These are phyloP conservation scores for Agapornis canus DNA, from an alignment of 2,797 vertebrate species.

Conservation along the genomic window DNA sequence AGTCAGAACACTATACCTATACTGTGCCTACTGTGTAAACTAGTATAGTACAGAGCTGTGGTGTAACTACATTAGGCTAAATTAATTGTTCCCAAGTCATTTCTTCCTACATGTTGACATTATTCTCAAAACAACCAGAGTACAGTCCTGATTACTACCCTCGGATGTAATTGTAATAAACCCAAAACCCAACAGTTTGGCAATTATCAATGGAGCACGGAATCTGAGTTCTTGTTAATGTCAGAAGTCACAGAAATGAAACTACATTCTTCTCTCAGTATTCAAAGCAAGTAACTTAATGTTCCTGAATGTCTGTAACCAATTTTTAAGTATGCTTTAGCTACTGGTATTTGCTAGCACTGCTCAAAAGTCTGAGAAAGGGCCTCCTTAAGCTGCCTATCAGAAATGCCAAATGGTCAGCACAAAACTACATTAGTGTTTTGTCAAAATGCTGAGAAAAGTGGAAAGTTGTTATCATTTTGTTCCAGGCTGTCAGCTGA, in stretches of 20 bases:
- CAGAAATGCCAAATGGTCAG: background rate
- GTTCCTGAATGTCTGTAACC: background rate
- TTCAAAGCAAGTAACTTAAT: background rate
- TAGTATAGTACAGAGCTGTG: background rate
- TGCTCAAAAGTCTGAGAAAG: background rate
- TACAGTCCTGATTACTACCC: background rate
- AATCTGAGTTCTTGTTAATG: background rate
- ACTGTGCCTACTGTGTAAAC: background rate
- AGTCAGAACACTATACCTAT: background rate
- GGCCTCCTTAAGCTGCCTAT: background rate
- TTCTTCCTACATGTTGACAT: background rate
- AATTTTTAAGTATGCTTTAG: background rate
- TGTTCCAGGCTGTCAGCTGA: background rate
- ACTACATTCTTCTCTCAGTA: background rate
- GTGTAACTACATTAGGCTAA: background rate
- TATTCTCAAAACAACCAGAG: background rate
- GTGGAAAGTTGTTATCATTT: conserved; percentile 9
- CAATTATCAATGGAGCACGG: background rate
- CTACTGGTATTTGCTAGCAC: background rate
- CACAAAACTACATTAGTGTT: background rate
- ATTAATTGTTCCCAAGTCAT: background rate
- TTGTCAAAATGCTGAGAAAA: conserved; percentile 17
- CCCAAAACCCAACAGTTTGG: background rate
- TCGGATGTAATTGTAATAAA: background rate
- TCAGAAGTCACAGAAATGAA: background rate